Conservation (phyloP, 2,797 vertebrate genomes). For the Cirrhinus mrigala region DNA sequence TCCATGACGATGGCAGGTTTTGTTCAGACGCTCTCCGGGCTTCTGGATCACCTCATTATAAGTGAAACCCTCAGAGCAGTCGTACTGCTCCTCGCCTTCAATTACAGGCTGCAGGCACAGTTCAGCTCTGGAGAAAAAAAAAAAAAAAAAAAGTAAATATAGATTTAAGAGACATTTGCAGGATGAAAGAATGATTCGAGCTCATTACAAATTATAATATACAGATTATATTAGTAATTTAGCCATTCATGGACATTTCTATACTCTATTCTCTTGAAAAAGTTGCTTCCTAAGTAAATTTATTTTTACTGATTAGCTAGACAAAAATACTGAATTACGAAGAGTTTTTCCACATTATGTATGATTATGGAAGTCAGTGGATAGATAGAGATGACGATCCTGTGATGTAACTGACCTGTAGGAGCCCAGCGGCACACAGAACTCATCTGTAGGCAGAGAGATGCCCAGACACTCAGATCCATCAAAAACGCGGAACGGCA, state of each 20-base stretch:
- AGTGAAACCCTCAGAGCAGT: slow-evolving; percentile 87
- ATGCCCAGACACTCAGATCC: slow-evolving; percentile 85
- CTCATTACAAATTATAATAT: not conserved
- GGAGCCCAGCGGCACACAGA: slow-evolving; percentile 90
- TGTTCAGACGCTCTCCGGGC: slow-evolving; percentile 78
- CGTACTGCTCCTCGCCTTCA: slow-evolving; percentile 73
- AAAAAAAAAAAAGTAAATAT: not conserved
- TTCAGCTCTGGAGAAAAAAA: slow-evolving; percentile 78
- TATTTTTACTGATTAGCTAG: not conserved
- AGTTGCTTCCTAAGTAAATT: not conserved
- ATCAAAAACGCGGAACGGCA: slow-evolving; percentile 89
- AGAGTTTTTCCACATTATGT: not conserved
- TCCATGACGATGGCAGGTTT: slow-evolving; percentile 79
- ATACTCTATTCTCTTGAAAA: not conserved
- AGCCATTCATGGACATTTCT: not conserved
- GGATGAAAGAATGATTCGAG: not conserved
- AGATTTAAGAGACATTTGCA: not conserved
- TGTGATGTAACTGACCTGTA: slow-evolving; percentile 82
- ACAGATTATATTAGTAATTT: not conserved
- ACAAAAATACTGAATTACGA: not conserved
- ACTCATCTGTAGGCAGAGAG: slow-evolving; percentile 87
- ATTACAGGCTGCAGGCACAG: slow-evolving; percentile 86
- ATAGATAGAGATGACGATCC: not conserved
- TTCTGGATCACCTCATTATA: slow-evolving; percentile 87
- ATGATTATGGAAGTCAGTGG: not conserved